Conservation (phyloP, 2,797 vertebrate genomes). For the Periophthalmus magnuspinnatus region DNA sequence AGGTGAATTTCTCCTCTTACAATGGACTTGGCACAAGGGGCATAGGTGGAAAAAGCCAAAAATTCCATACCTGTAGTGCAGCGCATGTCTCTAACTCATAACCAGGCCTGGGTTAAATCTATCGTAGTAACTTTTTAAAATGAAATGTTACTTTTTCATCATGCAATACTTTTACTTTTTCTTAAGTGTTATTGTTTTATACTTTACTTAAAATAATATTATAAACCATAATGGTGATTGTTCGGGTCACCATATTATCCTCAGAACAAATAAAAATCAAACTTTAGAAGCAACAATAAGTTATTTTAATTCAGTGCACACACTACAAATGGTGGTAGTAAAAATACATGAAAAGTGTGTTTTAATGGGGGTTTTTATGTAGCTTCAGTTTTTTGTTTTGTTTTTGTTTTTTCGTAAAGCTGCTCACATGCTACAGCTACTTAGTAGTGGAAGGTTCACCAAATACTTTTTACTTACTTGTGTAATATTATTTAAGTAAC, state of each 20-base stretch:
- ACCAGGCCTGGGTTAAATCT: conserved; percentile 1
- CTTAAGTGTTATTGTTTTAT: background rate
- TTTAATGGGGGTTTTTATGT: too few relatives aligned
- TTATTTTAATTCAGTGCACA: too few relatives aligned
- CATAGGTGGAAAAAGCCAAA: conserved; percentile 43
- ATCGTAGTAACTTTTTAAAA: background rate
- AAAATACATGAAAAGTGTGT: too few relatives aligned
- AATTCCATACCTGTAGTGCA: conserved; percentile 60
- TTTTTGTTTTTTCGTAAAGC: too few relatives aligned
- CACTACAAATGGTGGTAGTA: too few relatives aligned
- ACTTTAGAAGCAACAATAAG: background rate
- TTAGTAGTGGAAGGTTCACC: too few relatives aligned
- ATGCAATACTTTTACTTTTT: background rate
- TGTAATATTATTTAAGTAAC: background rate
- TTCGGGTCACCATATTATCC: background rate
- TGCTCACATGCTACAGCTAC: too few relatives aligned
- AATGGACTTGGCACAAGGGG: conserved; percentile 26
- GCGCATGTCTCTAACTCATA: conserved; percentile 53
- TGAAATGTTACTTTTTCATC: too few relatives aligned
- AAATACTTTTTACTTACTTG: background rate
- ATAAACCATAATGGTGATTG: too few relatives aligned
- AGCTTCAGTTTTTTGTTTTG: too few relatives aligned
- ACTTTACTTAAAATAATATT: too few relatives aligned
- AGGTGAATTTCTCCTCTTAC: conserved; percentile 49
- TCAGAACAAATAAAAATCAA: background rate